Conservation (phyloP, 2,888 invertebrate species). For the Mesochorus sp. region DNA sequence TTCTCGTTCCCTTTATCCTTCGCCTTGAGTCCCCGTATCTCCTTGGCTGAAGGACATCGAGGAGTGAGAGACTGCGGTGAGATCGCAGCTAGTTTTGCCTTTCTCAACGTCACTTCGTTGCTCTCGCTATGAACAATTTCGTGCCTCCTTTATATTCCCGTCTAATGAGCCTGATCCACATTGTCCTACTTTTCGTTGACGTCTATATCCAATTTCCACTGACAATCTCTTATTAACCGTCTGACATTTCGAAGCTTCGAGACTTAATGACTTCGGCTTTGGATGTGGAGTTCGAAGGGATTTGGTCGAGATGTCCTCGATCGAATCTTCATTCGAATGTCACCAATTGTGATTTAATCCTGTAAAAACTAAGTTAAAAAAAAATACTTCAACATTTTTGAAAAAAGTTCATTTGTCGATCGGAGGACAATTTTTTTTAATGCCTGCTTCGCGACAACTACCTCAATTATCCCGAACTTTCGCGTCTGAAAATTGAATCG, state of each 20-base stretch:
- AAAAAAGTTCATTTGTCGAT: too few relatives aligned
- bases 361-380: not conserved
- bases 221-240: not conserved
- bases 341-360: too few relatives aligned
- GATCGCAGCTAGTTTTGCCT: not conserved
- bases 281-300: not conserved
- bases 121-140: not conserved
- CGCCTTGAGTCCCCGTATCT: constrained; percentile 15
- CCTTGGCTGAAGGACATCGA: constrained; percentile 16
- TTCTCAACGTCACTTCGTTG: constrained; percentile 3
- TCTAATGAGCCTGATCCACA: not conserved
- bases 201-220: not conserved
- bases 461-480: too few relatives aligned
- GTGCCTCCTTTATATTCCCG: not conserved
- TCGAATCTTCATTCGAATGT: not conserved
- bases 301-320: not conserved
- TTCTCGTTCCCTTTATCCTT: constrained; percentile 26
- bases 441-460: too few relatives aligned
- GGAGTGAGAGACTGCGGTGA: not conserved
- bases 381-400: too few relatives aligned
- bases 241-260: not conserved
- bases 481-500: not conserved
- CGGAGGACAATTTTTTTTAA: too few relatives aligned
- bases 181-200: not conserved
- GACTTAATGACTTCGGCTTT: not conserved